Conservation (phyloP, 2,113 vertebrate genomes). For the Grus americana region DNA sequence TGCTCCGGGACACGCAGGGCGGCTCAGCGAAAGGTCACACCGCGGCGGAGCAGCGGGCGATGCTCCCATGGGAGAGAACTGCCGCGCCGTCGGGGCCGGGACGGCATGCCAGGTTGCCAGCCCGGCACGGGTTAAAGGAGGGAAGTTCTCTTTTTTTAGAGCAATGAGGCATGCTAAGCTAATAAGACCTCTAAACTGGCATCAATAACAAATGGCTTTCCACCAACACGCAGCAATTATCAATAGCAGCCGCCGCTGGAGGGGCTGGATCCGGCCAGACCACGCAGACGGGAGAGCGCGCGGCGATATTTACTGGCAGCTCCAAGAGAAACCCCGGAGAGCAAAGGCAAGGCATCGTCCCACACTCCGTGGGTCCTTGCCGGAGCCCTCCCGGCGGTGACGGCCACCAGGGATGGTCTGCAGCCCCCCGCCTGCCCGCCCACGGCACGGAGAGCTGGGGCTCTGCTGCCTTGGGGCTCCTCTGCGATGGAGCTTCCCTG, state of each 20-base stretch:
- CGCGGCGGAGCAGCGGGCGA: accelerated
- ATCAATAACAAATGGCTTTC: background rate
- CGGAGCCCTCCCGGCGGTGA: background rate
- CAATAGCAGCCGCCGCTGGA: background rate
- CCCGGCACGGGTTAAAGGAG: accelerated
- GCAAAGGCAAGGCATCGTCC: background rate
- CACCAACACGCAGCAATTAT: background rate
- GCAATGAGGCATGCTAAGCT: background rate
- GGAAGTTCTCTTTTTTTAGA: background rate
- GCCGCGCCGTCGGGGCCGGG: background rate
- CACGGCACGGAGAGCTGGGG: accelerated
- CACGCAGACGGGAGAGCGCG: accelerated
- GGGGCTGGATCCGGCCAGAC: background rate
- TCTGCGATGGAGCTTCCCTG: background rate
- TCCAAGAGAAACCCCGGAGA: background rate
- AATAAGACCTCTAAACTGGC: background rate
- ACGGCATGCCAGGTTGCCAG: background rate
- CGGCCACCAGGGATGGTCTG: background rate
- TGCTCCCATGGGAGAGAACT: background rate
- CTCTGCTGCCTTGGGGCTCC: background rate
- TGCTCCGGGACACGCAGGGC: background rate
- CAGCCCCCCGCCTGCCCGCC: background rate
- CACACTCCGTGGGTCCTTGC: accelerated
- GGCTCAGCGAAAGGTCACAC: background rate
- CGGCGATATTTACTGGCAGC: background rate